Percentiles rank a stretch among this genome's conserved stretches.
Conservation (phyloP, 1,140 invertebrate species). For the Ips typographus region DNA sequence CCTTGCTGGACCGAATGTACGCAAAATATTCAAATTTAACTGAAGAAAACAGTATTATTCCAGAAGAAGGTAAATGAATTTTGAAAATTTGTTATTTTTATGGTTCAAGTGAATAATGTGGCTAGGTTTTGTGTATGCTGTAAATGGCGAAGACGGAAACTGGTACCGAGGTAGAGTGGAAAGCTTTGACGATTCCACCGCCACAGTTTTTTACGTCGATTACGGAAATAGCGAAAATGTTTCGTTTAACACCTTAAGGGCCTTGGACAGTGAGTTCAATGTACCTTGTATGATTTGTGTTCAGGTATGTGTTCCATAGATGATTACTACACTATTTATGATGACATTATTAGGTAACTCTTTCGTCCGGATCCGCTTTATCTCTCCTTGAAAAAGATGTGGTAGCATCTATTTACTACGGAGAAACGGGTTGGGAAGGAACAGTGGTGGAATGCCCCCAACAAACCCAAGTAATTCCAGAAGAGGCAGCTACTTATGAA, state of each 20-base stretch:
- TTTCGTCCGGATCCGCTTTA: constrained; percentile 21
- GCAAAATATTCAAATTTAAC: constrained; percentile 59
- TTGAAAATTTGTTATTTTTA: background rate
- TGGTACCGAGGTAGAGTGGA: constrained; percentile 69
- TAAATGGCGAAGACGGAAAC: constrained; percentile 61
- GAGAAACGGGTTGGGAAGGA: constrained; percentile 42
- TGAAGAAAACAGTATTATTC: constrained; percentile 47
- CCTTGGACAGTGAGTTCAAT: constrained; percentile 39
- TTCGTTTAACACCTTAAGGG: constrained; percentile 34
- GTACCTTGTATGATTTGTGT: constrained; percentile 40
- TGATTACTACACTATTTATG: background rate
- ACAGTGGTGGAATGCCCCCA: constrained; percentile 23
- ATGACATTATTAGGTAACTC: constrained; percentile 25
- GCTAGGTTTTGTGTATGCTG: constrained; percentile 58
- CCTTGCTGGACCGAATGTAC: constrained; percentile 57
- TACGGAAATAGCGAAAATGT: constrained; percentile 74
- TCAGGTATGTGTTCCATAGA: constrained; percentile 37
- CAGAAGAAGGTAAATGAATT: constrained; percentile 47
- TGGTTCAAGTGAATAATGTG: background rate
- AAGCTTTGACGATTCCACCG: constrained; percentile 51
- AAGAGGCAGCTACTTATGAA: background rate
- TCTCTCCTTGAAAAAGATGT: constrained; percentile 40
- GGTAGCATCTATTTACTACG: constrained; percentile 36
- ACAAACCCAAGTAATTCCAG: constrained; percentile 1
- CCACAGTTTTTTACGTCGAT: constrained; percentile 68